Evolutionary conservation across 2,113 vertebrate genomes (phyloP).

Genomic region (Ictalurus furcatus): DNA sequence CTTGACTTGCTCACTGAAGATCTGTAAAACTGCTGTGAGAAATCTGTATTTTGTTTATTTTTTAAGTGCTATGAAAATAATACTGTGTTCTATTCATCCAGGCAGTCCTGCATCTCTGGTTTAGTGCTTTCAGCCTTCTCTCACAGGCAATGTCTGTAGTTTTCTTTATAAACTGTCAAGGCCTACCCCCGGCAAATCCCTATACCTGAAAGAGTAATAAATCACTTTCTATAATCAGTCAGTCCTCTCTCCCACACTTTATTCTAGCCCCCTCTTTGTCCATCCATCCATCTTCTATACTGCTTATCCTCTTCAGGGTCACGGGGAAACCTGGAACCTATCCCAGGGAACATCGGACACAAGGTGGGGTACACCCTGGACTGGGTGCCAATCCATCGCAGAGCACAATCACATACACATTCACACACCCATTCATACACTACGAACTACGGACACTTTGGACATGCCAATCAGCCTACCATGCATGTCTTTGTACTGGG

Average conservation of each 20-base stretch:
- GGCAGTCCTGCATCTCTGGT: background rate
- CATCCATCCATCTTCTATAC: too few species aligned
- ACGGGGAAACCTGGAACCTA: too few species aligned
- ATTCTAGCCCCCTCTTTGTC: background rate
- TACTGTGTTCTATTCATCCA: background rate
- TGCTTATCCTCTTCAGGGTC: too few species aligned
- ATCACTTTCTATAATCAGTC: slow-evolving; percentile 25
- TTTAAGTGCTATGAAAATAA: background rate
- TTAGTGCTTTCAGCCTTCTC: slow-evolving; percentile 1
- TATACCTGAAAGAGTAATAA: slow-evolving; percentile 12
- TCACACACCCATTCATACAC: too few species aligned
- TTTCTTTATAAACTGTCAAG: slow-evolving; percentile 10
- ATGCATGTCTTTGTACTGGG: too few species aligned
- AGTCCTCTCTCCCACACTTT: background rate
- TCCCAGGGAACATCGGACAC: too few species aligned
- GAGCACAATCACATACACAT: too few species aligned
- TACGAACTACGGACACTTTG: too few species aligned
- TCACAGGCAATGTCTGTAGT: background rate
- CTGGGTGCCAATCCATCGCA: too few species aligned
- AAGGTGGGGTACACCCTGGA: too few species aligned
- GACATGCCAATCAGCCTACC: too few species aligned
- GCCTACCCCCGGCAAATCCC: background rate
- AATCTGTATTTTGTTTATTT: background rate
- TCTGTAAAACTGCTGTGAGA: background rate
- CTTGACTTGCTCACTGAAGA: background rate